Conservation (phyloP, 2,888 invertebrate genomes). For the Diaphora mendica region DNA sequence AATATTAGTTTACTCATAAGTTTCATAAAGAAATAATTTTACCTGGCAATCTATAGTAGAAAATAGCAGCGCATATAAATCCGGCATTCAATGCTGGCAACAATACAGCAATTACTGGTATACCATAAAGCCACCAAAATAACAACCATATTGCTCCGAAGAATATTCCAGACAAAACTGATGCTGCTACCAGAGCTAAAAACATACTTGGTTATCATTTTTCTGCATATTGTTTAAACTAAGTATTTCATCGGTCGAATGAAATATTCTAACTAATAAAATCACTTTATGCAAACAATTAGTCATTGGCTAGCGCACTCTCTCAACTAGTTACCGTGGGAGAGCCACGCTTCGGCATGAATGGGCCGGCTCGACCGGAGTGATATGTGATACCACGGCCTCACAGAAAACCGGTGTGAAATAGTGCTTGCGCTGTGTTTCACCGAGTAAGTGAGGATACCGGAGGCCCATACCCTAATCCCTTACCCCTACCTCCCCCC, state of each 20-base stretch:
- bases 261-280: no score
- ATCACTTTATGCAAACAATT: no score
- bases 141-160: constrained; percentile 87
- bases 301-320: no score
- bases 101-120: constrained; percentile 87
- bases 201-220: constrained; percentile 28
- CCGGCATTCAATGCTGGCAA: constrained; percentile 87
- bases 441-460: no score
- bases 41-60: constrained; percentile 88
- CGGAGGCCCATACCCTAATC: no score
- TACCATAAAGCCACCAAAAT: constrained; percentile 88
- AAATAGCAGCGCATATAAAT: constrained; percentile 86
- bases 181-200: constrained; percentile 83
- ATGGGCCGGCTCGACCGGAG: no score
- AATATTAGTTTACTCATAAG: background rate
- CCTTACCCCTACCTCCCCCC: no score
- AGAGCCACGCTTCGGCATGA: no score
- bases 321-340: no score
- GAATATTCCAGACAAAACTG: constrained; percentile 84
- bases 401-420: no score
- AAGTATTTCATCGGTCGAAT: background rate
- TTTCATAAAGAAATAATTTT: constrained; percentile 47
- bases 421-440: no score
- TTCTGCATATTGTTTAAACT: background rate
- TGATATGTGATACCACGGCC: no score